A percentile compares a stretch with the other conserved stretches of the same genome.
These are phyloP conservation scores for Meiosimyza platycephala DNA, from an alignment of 2,888 invertebrate genomes.

Conservation along the genomic window DNA sequence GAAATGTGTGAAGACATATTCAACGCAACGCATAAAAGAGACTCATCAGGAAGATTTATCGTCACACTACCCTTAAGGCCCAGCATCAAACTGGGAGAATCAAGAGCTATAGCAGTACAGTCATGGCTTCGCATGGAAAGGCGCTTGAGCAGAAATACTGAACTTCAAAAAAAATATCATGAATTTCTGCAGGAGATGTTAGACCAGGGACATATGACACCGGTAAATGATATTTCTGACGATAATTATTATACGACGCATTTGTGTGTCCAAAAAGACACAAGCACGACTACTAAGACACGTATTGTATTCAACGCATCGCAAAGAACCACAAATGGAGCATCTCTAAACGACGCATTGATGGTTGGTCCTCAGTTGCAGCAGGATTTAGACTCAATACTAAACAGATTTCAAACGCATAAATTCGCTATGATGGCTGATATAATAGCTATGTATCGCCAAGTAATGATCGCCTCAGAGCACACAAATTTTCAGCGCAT, in stretches of 20 bases:
- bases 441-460: slow-evolving; percentile 23
- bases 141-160: slow-evolving; percentile 25
- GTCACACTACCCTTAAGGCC: slow-evolving; percentile 36
- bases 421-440: slow-evolving; percentile 20
- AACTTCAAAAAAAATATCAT: slow-evolving; percentile 16
- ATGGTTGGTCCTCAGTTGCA: slow-evolving; percentile 14
- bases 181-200: slow-evolving; percentile 32
- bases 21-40: slow-evolving; percentile 23
- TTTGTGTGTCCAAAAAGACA: slow-evolving; percentile 10
- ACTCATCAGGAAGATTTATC: slow-evolving; percentile 35
- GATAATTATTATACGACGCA: slow-evolving; percentile 3
- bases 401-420: not conserved
- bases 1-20: slow-evolving; percentile 38
- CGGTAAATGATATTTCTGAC: not conserved
- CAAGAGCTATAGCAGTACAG: slow-evolving; percentile 32
- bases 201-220: slow-evolving; percentile 24
- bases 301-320: not conserved
- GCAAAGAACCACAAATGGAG: not conserved
- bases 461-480: not conserved
- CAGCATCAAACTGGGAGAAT: slow-evolving; percentile 31
- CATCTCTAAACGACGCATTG: slow-evolving; percentile 7
- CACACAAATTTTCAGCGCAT: not conserved
- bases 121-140: slow-evolving; percentile 33
- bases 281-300: slow-evolving; percentile 4
- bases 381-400: slow-evolving; percentile 3